Base-by-base conservation (phyloP, 2,797 vertebrate species). In the Pseudomugil tenellus region DNA sequence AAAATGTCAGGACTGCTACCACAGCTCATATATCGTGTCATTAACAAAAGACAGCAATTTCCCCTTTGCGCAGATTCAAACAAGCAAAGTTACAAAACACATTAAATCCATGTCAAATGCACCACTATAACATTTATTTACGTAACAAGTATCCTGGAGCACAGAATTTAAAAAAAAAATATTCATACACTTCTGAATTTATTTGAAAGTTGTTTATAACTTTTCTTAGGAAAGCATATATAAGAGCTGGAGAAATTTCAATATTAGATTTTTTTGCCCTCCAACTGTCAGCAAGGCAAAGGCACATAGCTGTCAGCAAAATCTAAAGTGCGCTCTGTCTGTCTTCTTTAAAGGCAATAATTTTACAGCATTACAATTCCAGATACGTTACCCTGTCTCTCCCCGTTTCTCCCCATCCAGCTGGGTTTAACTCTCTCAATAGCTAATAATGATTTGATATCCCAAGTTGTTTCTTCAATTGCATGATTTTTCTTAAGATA, bases 211-310 rank as follows among this genome's bases (percentile, higher is more conserved):
- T 49, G 21, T 49, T 10, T 13, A 2, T 25, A 11, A 25, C 23
- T 49, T 49, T 25, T 4, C 48, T 49, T 12, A 1, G 12, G 23
- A 23, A 23, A 49, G 21, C 4, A 5, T 25, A 51, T 51, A 2
- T 26, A 26, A 25, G 48, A 13, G 9, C 23, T 25, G 16, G 41
- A 41, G 25, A 3, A 2, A 58, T 41, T 58, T 28, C 3, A 14
- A 29, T 85, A 71, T 79, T 76, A 75, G 82, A 89, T 78, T 85
- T 77, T 87, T 52, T 34, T 4, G 3, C 59, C 66, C 77, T 71
- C 73, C 64, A 29, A 41, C 77, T 56, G 65, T 1, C 8, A 73
- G 67, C n/a, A 58, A n/a, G 31, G 41, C 39, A 32, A 56, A 49
- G 58, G 39, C 16, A 23, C 53, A 54, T 51, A 76, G 72, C 76